Conservation (phyloP, 2,113 vertebrate species). For the Probosciger aterrimus region DNA sequence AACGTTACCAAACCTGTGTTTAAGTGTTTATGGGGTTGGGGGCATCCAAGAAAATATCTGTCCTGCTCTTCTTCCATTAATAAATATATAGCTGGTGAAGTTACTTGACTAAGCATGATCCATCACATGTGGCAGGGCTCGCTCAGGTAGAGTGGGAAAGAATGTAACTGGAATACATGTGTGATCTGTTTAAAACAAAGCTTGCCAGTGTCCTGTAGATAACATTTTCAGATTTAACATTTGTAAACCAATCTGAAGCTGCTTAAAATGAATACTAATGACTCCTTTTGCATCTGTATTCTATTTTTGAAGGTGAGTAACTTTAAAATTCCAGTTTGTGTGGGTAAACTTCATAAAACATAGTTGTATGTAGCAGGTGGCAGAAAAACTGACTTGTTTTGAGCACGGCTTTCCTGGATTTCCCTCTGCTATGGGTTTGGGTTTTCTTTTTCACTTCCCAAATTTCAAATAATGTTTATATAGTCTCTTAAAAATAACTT, state of each 20-base stretch:
- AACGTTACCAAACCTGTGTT: neutral
- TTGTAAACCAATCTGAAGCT: slow-evolving; percentile 57
- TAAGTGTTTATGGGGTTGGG: neutral
- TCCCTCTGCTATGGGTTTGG: neutral
- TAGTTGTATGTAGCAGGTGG: slow-evolving; percentile 42
- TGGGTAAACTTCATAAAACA: slow-evolving; percentile 46
- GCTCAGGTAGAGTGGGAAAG: neutral
- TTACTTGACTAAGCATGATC: slow-evolving; percentile 37
- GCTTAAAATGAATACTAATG: slow-evolving; percentile 62
- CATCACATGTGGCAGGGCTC: neutral
- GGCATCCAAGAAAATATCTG: neutral
- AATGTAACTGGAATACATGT: slow-evolving; percentile 29
- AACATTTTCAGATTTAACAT: slow-evolving; percentile 50
- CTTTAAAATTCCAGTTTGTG: slow-evolving; percentile 59
- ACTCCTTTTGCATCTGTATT: slow-evolving; percentile 57
- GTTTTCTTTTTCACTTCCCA: neutral
- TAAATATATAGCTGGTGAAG: slow-evolving; percentile 24
- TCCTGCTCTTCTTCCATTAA: slow-evolving; percentile 33
- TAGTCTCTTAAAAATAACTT: neutral
- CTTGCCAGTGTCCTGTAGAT: slow-evolving; percentile 62
- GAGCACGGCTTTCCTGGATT: slow-evolving; percentile 48
- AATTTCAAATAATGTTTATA: neutral
- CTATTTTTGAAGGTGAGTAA: slow-evolving; percentile 65
- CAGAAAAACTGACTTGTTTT: slow-evolving; percentile 4
- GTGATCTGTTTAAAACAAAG: slow-evolving; percentile 50